Percentiles rank a stretch among this genome's conserved stretches.
Conservation (phyloP, 2,797 vertebrate species). For the Dicrostonyx torquatus region DNA sequence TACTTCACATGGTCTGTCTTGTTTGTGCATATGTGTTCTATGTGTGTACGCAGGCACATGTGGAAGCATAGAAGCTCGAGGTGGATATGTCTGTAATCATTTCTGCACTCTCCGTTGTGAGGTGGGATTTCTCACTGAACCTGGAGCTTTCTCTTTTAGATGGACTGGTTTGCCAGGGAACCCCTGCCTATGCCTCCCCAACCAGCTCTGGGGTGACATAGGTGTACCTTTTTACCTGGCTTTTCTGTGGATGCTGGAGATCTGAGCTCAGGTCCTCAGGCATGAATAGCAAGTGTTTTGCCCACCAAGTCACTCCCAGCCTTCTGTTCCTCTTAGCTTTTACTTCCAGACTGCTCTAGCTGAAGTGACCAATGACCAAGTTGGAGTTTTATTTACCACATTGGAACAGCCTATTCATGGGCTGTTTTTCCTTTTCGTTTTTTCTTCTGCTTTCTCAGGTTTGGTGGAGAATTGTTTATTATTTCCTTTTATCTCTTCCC, state of each 20-base stretch:
- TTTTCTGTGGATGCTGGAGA: not conserved
- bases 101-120: not conserved
- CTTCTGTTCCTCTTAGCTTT: not conserved
- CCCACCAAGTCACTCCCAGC: not conserved
- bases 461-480: not conserved
- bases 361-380: not conserved
- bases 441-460: not conserved
- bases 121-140: not conserved
- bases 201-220: not conserved
- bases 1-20: not conserved
- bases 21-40: not conserved
- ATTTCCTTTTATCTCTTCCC: not conserved
- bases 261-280: not conserved
- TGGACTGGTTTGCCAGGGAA: not conserved
- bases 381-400: not conserved
- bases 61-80: not conserved
- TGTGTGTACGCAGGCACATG: not conserved
- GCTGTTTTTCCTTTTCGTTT: not conserved
- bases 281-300: not conserved
- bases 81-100: not conserved
- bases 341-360: not conserved
- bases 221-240: not conserved
- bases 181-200: too few species aligned
- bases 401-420: not conserved
- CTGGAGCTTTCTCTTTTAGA: not conserved